Evolutionary conservation across 2,888 invertebrate genomes (phyloP), one percentile per base, ranked within the genome.

Genomic region (Metalampra italica): DNA sequence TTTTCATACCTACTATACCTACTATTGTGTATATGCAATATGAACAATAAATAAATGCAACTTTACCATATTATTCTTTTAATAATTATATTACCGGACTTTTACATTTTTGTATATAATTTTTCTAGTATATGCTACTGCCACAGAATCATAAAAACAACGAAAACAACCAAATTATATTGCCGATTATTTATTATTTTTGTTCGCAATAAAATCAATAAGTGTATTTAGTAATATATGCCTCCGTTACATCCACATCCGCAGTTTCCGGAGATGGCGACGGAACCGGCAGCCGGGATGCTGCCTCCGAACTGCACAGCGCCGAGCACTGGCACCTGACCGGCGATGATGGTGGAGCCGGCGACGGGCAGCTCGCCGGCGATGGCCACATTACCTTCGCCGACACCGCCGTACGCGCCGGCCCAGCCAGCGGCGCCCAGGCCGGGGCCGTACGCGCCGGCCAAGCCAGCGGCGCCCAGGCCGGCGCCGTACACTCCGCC

Each of bases 291-390:
- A 34, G 65, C 64, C 1, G 55, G 60, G 15, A 64, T 52, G 13
- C 46, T 49, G 34, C 66, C 64, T 37, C 49, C 50, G 50, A 68
- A 70, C 32, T 53, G 37, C 1, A 72, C 69, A 14, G 59, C 59
- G 36, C 71, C 71, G 15, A 64, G 44, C 22, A 70, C 62, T 5
- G 71, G 71, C n/a, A 71, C 64, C 38, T 62, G 60, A 22, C 71
- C 71, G 37, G 56, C 55, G 30, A 74, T 57, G n/a, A 54, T 41
- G 13, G 71, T 66, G 43, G 52, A 49, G 14, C 71, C 74, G 11
- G 47, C 53, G 9, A 65, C 64, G 12, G 59, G 56, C 49, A 73
- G 40, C 46, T 68, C 60, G 29, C 69, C 72, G 15, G 52, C 54
- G 13, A 66, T 60, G 1, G 54, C 58, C 30, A 65, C 53, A 40